Base-by-base conservation (phyloP, 2,888 invertebrate species). In the Rhagonycha fulva region DNA sequence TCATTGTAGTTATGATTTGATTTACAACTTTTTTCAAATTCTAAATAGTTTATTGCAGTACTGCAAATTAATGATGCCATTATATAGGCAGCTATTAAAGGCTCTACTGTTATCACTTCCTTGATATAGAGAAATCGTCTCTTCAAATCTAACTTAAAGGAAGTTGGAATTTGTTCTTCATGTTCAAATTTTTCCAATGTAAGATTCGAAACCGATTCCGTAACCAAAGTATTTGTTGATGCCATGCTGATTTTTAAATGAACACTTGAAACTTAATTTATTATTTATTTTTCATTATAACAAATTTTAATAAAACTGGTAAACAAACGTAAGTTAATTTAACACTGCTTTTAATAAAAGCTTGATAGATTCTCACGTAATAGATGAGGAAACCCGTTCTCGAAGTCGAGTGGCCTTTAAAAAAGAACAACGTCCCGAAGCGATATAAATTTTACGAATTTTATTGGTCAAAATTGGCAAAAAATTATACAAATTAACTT, bases 11-110 rank as follows among this genome's bases (percentile, higher is more conserved):
- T 87, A 47, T 90, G 85, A 81, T 91, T 91, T 0, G 88, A 88
- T 23, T 89, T 88, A 81, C 91, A 91, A 14, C 90, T 89, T 83
- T 91, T 91, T 81, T 91, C 91, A 81, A 90, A 86, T 79, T 91
- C 90, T 1, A 92, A 84, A 79, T 89, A 89, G 71, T 88, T 87
- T 2, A 91, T 86, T 9, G 91, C 89, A 2, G 91, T 85, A 32
- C 76, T 79, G 67, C 85, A 84, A 14, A 88, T 77, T 14, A 83
- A 81, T 9, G 84, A 80, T 4, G 86, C 84, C 77, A 86, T 82
- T 10, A 86, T 72, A 74, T 87, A 87, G 7, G 84, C 83, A 1
- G 82, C 85, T 62, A 88, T 78, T 14, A 88, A 71, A 10, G 88
- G 88, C 77, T 88, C 88, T 12, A 88, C 85, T 3, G 88, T 88